These are phyloP conservation scores for Symphodus melops DNA, from an alignment of 2,113 vertebrate genomes.

Conservation along the genomic window DNA sequence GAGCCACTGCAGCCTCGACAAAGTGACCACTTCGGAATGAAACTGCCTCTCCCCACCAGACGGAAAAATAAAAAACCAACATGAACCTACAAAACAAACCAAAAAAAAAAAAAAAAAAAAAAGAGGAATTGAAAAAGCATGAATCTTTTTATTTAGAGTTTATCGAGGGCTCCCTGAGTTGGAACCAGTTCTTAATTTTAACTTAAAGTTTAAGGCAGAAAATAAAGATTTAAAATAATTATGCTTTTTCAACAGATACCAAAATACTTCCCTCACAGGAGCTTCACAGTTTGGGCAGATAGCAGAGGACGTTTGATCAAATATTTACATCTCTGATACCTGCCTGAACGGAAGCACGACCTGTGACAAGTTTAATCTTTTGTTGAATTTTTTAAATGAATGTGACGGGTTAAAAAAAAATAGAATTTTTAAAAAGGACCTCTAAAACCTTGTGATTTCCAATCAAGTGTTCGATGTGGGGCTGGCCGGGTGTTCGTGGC, in stretches of 20 bases:
- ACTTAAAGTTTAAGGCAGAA: background rate
- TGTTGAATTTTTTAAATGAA: constrained; percentile 57
- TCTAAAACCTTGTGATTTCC: constrained; percentile 55
- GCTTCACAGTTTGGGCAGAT: constrained; percentile 44
- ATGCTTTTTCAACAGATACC: constrained; percentile 56
- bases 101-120: constrained; percentile 23
- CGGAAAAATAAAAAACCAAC: constrained; percentile 15
- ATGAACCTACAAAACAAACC: constrained; percentile 28
- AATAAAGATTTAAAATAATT: constrained; percentile 32
- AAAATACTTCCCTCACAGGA: constrained; percentile 42
- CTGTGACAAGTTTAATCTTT: constrained; percentile 9
- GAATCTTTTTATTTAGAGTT: constrained; percentile 13
- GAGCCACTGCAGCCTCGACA: constrained; percentile 79
- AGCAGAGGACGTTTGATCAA: constrained; percentile 25
- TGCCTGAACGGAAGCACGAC: constrained; percentile 27
- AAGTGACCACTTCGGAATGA: constrained; percentile 71
- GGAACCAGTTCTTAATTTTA: background rate
- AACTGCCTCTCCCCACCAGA: constrained; percentile 37
- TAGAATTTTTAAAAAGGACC: constrained; percentile 6
- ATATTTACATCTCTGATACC: constrained; percentile 19
- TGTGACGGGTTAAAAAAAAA: constrained; percentile 42
- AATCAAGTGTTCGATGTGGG: constrained; percentile 57
- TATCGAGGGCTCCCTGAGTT: background rate
- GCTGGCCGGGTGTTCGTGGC: constrained; percentile 44
- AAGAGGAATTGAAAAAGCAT: constrained; percentile 31